phyloP scores from a whole-genome alignment of 2,113 vertebrate species.

The Eupsittula cactorum region DNA sequence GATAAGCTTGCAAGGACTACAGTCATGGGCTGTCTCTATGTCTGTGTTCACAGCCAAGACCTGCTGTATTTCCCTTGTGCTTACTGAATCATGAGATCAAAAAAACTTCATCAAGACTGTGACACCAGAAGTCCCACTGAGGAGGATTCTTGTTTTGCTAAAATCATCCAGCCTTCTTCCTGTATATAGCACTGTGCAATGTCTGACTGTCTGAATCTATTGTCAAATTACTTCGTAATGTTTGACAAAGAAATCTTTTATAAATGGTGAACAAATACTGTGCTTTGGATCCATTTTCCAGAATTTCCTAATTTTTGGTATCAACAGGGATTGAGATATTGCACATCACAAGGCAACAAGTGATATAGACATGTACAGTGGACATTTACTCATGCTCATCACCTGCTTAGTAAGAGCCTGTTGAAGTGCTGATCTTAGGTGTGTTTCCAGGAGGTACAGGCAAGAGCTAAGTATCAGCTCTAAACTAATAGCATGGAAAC shows the following conservation, averaged over 20 bases:
- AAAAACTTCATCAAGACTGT: not conserved
- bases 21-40: not conserved
- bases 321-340: not conserved
- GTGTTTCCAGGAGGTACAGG: not conserved
- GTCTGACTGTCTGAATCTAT: not conserved
- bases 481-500: not conserved
- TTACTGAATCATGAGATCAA: not conserved
- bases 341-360: not conserved
- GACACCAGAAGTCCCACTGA: not conserved
- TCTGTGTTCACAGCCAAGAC: not conserved
- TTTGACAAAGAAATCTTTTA: not conserved
- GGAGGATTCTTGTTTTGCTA: not conserved
- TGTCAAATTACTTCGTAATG: not conserved
- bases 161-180: not conserved
- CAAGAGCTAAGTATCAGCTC: not conserved
- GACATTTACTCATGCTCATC: not conserved
- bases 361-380: not conserved
- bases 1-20: constrained; percentile 33
- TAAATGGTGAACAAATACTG: not conserved
- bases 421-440: not conserved
- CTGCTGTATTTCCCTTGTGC: not conserved
- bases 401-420: not conserved
- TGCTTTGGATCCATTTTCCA: not conserved
- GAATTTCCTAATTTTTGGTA: not conserved
- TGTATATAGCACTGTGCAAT: not conserved